Evolutionary conservation across 2,113 vertebrate genomes (phyloP), one percentile per base, ranked within the genome.

Genomic region (Corapipo altera): DNA sequence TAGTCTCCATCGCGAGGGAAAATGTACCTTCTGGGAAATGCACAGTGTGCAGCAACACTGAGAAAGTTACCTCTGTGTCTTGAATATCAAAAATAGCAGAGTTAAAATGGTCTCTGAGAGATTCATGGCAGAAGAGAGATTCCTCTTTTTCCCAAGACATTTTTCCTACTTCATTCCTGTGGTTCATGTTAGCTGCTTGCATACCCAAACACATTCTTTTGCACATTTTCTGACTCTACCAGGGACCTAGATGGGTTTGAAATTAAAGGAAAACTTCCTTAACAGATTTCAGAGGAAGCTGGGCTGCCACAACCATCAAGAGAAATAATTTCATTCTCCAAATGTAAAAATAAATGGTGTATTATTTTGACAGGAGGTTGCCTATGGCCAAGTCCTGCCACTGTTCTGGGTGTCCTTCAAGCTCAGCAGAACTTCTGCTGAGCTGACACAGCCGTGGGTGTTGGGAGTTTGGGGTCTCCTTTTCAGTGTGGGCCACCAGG

Each of bases 361-460:
- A 73, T 83, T 72, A 43, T 69, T 93, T 48, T 88, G 83, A 82
- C 54, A 69, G n/a, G 24, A 85, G 21, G 48, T 19, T 70, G 89
- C 94, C 91, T 33, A 10, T 41, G 72, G 91, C 48, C 88, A 88
- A 88, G 15, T 9, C 33, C 33, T 82, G 51, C 5, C 66, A 82
- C 23, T 13, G 8, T 33, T 61, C 79, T 44, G 48, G 33, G 41
- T 64, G 58, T 83, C 83, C 79, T 88, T 64, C 3, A 12, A 72
- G 30, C 44, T 95, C 91, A 57, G 44, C 82, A 92, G 35, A 90
- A 58, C 35, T 88, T 48, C 39, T 94, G 84, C 85, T 87, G 91
- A 96, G 62, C 46, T 0, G 2, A 84, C 59, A 77, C 26, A 54
- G 33, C 49, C 0, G 0, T 28, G 23, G 7, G 1, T n/a, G 26